Evolutionary conservation across 2,797 vertebrate genomes (phyloP).

Genomic region (Podarcis lilfordi): DNA sequence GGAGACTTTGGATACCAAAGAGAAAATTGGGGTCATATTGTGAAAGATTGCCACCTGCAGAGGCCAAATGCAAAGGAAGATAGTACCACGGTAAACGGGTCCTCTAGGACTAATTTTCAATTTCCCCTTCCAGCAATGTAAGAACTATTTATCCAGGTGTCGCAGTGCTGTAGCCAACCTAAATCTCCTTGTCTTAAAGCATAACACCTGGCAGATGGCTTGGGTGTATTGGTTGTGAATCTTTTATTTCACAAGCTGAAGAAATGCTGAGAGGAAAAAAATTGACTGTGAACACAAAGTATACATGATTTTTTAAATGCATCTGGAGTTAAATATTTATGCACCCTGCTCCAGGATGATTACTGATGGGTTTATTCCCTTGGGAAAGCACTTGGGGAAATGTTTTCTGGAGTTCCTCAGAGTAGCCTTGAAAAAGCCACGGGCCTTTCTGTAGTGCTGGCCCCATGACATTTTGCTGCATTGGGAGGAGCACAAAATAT

Average conservation of each 20-base stretch:
- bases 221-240: background rate
- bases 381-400: background rate
- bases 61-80: conserved; percentile 26
- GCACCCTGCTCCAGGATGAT: conserved; percentile 22
- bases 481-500: background rate
- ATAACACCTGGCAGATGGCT: background rate
- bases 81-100: background rate
- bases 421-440: background rate
- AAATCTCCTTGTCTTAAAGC: conserved; percentile 19
- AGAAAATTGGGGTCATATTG: conserved; percentile 46
- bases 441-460: background rate
- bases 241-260: background rate
- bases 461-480: background rate
- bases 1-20: conserved; percentile 34
- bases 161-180: conserved; percentile 18
- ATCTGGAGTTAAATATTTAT: conserved; percentile 10
- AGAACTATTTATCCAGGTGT: background rate
- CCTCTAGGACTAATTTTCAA: conserved; percentile 43
- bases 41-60: conserved; percentile 43
- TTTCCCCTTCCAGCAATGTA: background rate
- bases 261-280: background rate
- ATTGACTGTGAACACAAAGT: background rate
- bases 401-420: background rate
- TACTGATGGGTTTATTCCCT: background rate
- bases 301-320: conserved; percentile 1